Conservation (phyloP, 2,113 vertebrate species). For the Symphodus melops region DNA sequence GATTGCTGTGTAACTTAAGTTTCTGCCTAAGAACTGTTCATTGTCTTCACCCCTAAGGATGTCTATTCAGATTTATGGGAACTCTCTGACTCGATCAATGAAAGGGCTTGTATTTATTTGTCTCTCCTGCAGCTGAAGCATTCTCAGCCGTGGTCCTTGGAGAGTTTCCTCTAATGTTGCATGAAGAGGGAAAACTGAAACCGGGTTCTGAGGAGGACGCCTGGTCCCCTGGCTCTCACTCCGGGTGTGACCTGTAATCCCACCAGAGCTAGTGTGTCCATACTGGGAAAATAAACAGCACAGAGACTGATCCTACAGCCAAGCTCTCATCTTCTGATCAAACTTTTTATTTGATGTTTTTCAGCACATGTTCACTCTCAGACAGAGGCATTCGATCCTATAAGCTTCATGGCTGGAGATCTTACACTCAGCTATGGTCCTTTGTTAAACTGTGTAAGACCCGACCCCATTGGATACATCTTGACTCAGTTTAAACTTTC, state of each 20-base stretch:
- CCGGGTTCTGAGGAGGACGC: constrained; percentile 62
- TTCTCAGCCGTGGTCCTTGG: constrained; percentile 51
- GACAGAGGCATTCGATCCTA: background rate
- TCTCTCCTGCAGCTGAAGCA: constrained; percentile 46
- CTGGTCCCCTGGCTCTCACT: constrained; percentile 73
- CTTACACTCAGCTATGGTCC: background rate
- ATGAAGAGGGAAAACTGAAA: constrained; percentile 64
- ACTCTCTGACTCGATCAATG: constrained; percentile 54
- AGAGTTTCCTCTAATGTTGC: constrained; percentile 64
- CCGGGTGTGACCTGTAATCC: constrained; percentile 79
- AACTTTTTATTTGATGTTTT: background rate
- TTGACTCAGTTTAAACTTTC: constrained; percentile 16
- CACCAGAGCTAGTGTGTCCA: constrained; percentile 72
- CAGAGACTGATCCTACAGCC: constrained; percentile 48
- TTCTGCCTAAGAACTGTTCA: too few species aligned
- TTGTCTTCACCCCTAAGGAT: constrained; percentile 10
- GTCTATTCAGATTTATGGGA: constrained; percentile 41
- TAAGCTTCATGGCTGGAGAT: background rate
- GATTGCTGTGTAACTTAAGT: too few species aligned
- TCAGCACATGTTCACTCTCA: background rate
- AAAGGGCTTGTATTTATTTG: constrained; percentile 62
- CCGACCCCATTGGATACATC: background rate
- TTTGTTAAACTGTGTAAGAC: background rate
- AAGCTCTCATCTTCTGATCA: constrained; percentile 20
- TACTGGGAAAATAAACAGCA: constrained; percentile 76